Evolutionary conservation across 1,140 invertebrate species (phyloP), one percentile per base, ranked within the genome.

Genomic region (Ceratina australensis): DNA sequence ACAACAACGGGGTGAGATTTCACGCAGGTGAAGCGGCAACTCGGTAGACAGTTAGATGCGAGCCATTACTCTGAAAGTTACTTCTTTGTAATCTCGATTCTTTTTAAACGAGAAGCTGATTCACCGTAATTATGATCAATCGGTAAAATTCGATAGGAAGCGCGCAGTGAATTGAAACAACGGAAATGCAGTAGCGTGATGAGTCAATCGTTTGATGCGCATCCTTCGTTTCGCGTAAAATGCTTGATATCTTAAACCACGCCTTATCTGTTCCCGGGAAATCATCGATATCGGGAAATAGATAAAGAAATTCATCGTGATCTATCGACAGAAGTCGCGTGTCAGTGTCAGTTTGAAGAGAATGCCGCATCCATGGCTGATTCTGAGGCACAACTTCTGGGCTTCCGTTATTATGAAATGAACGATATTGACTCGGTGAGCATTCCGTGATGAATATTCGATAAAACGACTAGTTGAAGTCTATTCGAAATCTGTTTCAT

Each of bases 331-430:
- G 49, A n/a, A 33, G 33, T 13, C n/a, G 22, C 54, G 20, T 52
- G 28, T 33, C 28, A 33, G 28, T 18, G 50, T 52, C 57, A 52
- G 52, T 76, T 79, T 28, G 60, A 61, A 33, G 79, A 87, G 77
- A 83, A 89, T 88, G 87, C 82, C 59, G 64, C 65, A 80, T 79
- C 83, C 42, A 89, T 89, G 88, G 81, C 81, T 57, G 78, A 87
- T 63, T 72, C 85, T 33, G 69, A 89, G 88, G 86, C 88, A 81
- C 80, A 77, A 33, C 13, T 3, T 13, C 50, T 10, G 12, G 50
- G 18, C 50, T 52, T 2, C 2, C 18, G 50, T 2, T 52, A 52
- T 52, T 10, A 52, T 52, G 50, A 3, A 52, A 2, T 52, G 13
- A 18, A 52, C 50, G 10, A 18, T 52, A 10, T 2, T 52, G 1